phyloP scores from a whole-genome alignment of 2,113 vertebrate genomes.

The Cryptotis parvus region DNA sequence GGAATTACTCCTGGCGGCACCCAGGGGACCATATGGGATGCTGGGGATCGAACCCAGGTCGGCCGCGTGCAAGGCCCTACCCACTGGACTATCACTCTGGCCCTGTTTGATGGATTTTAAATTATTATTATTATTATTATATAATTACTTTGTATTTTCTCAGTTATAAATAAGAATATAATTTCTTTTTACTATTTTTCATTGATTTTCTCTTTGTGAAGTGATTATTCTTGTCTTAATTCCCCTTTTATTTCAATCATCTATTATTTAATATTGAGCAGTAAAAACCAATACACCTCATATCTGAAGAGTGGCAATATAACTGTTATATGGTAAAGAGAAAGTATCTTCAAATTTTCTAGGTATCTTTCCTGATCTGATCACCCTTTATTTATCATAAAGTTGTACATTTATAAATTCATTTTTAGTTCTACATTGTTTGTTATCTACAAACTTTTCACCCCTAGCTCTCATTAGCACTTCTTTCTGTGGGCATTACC shows the following conservation, averaged over 20 bases:
- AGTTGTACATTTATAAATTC: background rate
- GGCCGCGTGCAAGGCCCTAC: no score
- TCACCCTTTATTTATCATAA: background rate
- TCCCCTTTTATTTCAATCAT: background rate
- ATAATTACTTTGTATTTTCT: background rate
- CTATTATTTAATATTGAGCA: background rate
- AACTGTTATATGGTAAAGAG: background rate
- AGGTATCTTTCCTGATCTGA: background rate
- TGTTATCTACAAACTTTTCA: background rate
- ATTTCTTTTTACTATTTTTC: background rate
- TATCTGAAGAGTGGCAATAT: background rate
- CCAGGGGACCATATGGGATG: no score
- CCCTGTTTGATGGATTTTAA: no score
- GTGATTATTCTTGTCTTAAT: background rate
- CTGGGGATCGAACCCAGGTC: no score
- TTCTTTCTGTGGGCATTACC: background rate
- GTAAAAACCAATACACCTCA: background rate
- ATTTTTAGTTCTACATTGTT: background rate
- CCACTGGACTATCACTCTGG: no score
- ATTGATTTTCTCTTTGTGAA: constrained; percentile 40
- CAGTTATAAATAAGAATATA: background rate
- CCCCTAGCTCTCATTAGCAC: background rate
- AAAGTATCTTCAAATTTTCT: background rate
- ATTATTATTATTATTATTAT: background rate
- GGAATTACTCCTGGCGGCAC: no score